A percentile compares a stretch with the other conserved stretches of the same genome.
Conservation (phyloP, 2,888 invertebrate genomes). For the Theretra japonica region DNA sequence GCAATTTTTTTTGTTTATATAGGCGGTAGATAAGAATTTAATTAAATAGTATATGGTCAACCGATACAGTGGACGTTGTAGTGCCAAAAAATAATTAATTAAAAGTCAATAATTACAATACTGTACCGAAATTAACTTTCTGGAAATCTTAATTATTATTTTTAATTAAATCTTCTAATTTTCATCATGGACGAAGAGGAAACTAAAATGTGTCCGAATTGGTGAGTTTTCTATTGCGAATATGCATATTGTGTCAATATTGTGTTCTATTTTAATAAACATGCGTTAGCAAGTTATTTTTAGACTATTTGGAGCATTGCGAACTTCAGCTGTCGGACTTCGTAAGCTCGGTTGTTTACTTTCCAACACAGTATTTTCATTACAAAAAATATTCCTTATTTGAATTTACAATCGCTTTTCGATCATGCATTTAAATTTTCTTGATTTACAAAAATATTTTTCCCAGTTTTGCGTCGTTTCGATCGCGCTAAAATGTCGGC, state of each 20-base stretch:
- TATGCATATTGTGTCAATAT: constrained; percentile 67
- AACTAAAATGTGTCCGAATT: constrained; percentile 78
- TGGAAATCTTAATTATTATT: background rate
- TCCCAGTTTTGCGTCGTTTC: no score
- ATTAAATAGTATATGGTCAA: background rate
- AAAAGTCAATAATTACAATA: background rate
- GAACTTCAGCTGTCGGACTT: constrained; percentile 64
- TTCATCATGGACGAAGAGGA: constrained; percentile 71
- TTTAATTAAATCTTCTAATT: constrained; percentile 19
- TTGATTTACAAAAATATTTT: background rate
- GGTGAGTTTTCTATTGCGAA: constrained; percentile 67
- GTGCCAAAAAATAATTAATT: constrained; percentile 26
- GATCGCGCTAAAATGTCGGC: no score
- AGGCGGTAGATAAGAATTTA: constrained; percentile 33
- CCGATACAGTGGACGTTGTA: background rate
- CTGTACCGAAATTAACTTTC: background rate
- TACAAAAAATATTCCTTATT: background rate
- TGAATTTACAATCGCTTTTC: background rate
- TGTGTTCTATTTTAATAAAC: constrained; percentile 72
- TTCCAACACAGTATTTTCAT: constrained; percentile 34
- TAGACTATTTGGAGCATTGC: constrained; percentile 74
- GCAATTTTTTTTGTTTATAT: constrained; percentile 40
- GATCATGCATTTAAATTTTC: background rate
- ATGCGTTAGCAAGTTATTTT: constrained; percentile 75
- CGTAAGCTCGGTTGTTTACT: constrained; percentile 67